Evolutionary conservation across 2,888 invertebrate species (phyloP), one percentile per base, ranked within the genome.

Genomic region (Drosophila phalerata): DNA sequence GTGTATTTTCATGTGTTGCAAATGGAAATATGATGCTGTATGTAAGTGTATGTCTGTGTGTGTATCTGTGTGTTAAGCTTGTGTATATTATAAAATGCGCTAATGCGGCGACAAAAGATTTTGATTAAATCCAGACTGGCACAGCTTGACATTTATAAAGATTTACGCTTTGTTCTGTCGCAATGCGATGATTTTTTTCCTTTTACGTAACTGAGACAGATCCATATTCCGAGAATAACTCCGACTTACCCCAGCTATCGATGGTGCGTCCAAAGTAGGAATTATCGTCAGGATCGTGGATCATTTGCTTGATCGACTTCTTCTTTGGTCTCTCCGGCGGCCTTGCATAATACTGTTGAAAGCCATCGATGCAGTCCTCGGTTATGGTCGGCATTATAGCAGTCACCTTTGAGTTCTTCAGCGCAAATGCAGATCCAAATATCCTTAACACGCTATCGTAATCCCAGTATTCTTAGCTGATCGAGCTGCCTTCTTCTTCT

Each of bases 171-270:
- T 30, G 47, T 30, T 19, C 25, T 45, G n/a, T 38, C 34, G 15
- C 22, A 32, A 19, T 48, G 52, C 6, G 34, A 34, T 28, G 22
- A 38, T 60, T 85, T 34, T 8, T 13, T 49, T 49, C 73, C 34
- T 34, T 49, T 79, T 77, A 88, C 60, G 48, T 56, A 49, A 49
- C 19, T 49, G 34, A 34, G 13, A 32, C 15, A 19, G 34, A 19
- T 47, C n/a, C 28, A 4, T 6, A 15, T n/a, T 45, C 25, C n/a
- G 3, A 22, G 19, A 11, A 13, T 17, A 9, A 6, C 3, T 1
- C 1, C 2, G 13, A 95, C 97, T 96, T 93, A 97, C 97, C 95
- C 97, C 97, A 98, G 92, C 96, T 97, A 10, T 94, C 93, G 17
- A 94, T 95, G 8, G 96, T 96, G 84, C 97, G 94, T 60, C 97